Evolutionary conservation across 2,797 vertebrate genomes (phyloP).

Genomic region (Rhynchonycteris naso): DNA sequence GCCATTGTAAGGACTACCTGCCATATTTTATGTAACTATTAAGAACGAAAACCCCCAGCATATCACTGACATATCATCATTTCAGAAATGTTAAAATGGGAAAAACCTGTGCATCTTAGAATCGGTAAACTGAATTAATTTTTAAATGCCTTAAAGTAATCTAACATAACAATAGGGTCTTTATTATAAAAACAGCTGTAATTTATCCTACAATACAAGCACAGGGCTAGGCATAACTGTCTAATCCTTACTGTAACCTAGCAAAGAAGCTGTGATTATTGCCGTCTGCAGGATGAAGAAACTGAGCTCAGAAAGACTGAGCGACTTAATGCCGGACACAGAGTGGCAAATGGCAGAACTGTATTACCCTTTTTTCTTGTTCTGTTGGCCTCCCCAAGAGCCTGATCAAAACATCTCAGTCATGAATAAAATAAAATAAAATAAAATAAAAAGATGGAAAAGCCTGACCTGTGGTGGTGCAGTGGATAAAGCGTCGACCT

Average conservation of each 20-base stretch:
- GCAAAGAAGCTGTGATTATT: background rate
- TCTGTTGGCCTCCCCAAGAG: background rate
- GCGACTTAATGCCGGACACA: too few relatives aligned
- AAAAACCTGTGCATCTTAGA: background rate
- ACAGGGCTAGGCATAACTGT: background rate
- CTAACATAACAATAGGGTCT: background rate
- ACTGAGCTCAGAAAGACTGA: background rate
- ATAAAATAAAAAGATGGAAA: too few relatives aligned
- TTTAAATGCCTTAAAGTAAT: background rate
- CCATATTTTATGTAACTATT: background rate
- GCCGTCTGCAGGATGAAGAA: background rate
- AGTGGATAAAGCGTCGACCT: too few relatives aligned
- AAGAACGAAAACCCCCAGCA: background rate
- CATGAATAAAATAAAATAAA: too few relatives aligned
- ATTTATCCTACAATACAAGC: background rate
- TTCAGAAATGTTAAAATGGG: slow-evolving; percentile 18
- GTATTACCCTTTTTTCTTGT: background rate
- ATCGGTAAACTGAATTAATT: background rate
- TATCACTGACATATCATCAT: background rate
- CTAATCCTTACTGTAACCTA: background rate
- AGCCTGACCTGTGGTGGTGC: too few relatives aligned
- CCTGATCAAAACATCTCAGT: background rate
- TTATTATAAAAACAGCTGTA: background rate
- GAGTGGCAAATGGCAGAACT: background rate
- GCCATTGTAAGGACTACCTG: background rate